Evolutionary conservation across 2,113 vertebrate species (phyloP).

Genomic region (Abramis brama): DNA sequence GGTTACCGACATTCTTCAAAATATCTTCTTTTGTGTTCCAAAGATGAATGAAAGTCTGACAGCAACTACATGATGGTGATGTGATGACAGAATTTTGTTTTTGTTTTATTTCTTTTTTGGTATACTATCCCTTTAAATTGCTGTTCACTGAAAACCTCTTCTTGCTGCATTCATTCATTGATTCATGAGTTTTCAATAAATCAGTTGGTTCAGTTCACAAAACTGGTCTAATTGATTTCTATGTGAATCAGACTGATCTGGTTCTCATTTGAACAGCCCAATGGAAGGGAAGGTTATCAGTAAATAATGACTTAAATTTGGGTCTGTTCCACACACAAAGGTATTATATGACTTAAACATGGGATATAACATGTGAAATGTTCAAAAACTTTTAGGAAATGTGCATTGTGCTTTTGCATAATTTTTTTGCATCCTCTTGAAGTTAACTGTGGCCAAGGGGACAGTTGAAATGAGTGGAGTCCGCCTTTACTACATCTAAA

Average conservation of each 20-base stretch:
- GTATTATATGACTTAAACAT: neutral
- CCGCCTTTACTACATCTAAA: slow-evolving; percentile 43
- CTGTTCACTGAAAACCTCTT: neutral
- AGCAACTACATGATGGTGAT: neutral
- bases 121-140: neutral
- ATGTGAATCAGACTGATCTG: neutral
- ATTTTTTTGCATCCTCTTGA: neutral
- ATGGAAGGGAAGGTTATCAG: neutral
- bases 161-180: neutral
- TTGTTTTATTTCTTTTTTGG: no score
- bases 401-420: no score
- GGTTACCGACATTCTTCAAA: neutral
- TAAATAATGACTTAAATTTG: neutral
- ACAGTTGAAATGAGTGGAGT: slow-evolving; percentile 19
- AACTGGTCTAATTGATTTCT: no score
- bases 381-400: no score
- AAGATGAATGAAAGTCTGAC: neutral
- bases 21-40: neutral
- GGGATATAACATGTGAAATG: neutral
- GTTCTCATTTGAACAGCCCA: neutral
- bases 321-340: neutral
- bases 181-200: neutral
- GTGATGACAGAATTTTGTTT: neutral
- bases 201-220: neutral
- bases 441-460: neutral